Percentiles rank a stretch among this genome's conserved stretches.
These are phyloP conservation scores for Anthoscopus minutus DNA, from an alignment of 2,113 vertebrate species.

Conservation along the genomic window DNA sequence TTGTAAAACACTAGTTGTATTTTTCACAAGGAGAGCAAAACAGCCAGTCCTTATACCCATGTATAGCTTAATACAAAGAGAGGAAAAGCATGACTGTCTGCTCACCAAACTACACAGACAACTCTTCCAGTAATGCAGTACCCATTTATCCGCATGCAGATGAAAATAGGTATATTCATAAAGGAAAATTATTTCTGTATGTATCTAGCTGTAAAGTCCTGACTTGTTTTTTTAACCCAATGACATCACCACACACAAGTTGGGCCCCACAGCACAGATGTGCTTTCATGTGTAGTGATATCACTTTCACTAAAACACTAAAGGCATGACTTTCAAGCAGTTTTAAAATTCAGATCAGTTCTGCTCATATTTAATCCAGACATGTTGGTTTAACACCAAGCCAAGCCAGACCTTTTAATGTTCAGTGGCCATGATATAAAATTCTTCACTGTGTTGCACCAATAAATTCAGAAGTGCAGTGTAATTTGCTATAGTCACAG, in stretches of 20 bases:
- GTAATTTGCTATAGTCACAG: slow-evolving; percentile 50
- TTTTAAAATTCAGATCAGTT: slow-evolving; percentile 76
- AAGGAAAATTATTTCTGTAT: slow-evolving; percentile 29
- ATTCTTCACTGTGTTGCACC: slow-evolving; percentile 65
- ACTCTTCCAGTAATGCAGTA: background rate
- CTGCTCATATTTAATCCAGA: slow-evolving; percentile 75
- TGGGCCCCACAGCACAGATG: slow-evolving; percentile 26
- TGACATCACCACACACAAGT: slow-evolving; percentile 17
- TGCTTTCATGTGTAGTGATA: slow-evolving; percentile 55
- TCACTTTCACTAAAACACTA: slow-evolving; percentile 66
- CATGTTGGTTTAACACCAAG: slow-evolving; percentile 78
- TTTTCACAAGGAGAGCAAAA: background rate
- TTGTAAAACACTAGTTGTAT: background rate
- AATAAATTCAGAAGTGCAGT: slow-evolving; percentile 68
- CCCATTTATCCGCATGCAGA: background rate
- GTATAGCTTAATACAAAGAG: background rate
- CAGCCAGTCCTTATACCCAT: background rate
- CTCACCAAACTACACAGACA: background rate
- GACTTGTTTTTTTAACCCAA: background rate
- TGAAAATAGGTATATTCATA: background rate
- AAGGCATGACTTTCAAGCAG: slow-evolving; percentile 66
- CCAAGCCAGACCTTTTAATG: slow-evolving; percentile 76
- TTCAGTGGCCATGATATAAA: slow-evolving; percentile 73
- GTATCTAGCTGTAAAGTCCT: slow-evolving; percentile 9
- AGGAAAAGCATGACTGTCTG: background rate